Percentiles rank a stretch among this genome's conserved stretches.
Evolutionary conservation across 2,797 vertebrate genomes (phyloP).

Genomic region (Carcharodon carcharias): DNA sequence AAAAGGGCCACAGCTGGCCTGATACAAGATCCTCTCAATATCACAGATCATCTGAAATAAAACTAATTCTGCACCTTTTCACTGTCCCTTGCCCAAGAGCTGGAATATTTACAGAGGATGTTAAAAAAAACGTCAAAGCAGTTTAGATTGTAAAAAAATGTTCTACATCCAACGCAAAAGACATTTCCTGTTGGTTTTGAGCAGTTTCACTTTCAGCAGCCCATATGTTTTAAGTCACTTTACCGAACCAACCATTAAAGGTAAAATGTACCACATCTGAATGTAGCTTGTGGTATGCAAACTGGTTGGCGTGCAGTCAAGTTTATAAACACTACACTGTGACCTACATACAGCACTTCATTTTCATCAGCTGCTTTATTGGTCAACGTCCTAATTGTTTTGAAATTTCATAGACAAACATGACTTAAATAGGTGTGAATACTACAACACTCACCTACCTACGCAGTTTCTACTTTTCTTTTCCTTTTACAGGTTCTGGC

Average conservation of each 20-base stretch:
- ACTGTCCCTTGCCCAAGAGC: not conserved
- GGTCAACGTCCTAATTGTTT: not conserved
- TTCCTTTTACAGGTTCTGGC: not conserved
- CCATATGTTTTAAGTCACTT: not conserved
- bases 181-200: conserved; percentile 27
- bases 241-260: conserved; percentile 18
- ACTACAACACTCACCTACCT: no score
- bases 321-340: conserved; percentile 12
- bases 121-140: not conserved
- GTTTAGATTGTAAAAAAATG: not conserved
- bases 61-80: not conserved
- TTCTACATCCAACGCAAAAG: not conserved
- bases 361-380: not conserved
- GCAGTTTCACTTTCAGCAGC: conserved; percentile 30
- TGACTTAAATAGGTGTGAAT: not conserved
- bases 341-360: not conserved
- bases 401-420: not conserved
- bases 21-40: not conserved
- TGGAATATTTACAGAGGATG: not conserved
- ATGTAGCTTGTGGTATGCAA: not conserved
- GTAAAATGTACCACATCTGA: conserved; percentile 9
- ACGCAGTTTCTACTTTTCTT: not conserved
- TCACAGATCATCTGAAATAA: not conserved
- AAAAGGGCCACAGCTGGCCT: not conserved
- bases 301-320: not conserved